Percentiles rank a stretch among this genome's conserved stretches.
phyloP scores from a whole-genome alignment of 2,113 vertebrate genomes.

The Hypomesus transpacificus region DNA sequence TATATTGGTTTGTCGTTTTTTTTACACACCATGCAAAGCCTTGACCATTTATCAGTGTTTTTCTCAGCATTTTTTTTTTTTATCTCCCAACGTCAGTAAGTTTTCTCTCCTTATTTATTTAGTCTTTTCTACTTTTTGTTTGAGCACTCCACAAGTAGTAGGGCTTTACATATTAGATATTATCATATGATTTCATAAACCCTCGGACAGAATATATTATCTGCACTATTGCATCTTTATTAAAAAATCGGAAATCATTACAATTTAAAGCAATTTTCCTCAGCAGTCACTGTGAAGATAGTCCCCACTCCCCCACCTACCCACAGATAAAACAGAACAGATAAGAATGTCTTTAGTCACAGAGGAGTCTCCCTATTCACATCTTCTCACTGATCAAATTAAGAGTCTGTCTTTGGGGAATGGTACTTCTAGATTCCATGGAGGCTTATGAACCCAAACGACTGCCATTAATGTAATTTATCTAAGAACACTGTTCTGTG shows the following conservation, averaged over 20 bases:
- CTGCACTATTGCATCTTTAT: neutral
- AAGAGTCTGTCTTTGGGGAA: constrained; percentile 30
- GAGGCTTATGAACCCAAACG: no score
- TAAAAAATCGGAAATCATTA: neutral
- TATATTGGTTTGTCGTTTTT: constrained; percentile 16
- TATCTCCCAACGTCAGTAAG: neutral
- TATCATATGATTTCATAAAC: constrained; percentile 55
- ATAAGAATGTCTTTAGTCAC: constrained; percentile 34
- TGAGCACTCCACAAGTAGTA: constrained; percentile 42
- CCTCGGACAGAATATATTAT: neutral
- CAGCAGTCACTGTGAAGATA: neutral
- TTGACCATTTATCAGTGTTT: no score
- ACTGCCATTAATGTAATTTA: no score
- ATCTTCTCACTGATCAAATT: constrained; percentile 60
- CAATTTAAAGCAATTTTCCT: neutral
- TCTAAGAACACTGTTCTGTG: no score
- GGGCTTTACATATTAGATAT: constrained; percentile 53
- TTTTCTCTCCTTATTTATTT: neutral
- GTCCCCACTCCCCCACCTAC: no score
- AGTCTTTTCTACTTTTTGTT: constrained; percentile 16
- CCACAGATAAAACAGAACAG: no score
- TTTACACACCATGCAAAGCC: no score
- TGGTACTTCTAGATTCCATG: no score
- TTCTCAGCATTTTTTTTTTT: neutral
- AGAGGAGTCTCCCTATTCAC: constrained; percentile 58